Base-by-base conservation (phyloP, 1,140 invertebrate species). In the Heliothis virescens region DNA sequence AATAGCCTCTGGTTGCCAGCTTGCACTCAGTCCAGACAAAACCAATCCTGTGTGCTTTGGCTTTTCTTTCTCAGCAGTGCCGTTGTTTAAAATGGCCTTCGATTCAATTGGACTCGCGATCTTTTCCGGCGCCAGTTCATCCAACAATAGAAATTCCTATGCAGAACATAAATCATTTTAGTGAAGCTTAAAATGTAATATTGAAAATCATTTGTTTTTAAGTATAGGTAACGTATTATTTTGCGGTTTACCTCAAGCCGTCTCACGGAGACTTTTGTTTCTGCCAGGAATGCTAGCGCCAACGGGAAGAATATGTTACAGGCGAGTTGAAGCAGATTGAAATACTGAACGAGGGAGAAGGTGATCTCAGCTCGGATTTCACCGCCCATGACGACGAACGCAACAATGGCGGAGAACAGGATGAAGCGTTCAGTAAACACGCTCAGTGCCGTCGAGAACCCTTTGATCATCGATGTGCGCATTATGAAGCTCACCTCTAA, bases 221-320 rank as follows among this genome's bases (percentile, higher is more conserved):
- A n/a, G n/a, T n/a, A n/a, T n/a, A n/a, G n/a, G n/a, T n/a, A n/a
- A 47, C 11, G n/a, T 65, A 16, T 29, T 1, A 16, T 47, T 65
- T n/a, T 67, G 41, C 48, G 15, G 41, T 60, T 82, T 91, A 96
- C 96, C 92, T 97, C 94, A 10, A 97, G 87, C 59, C 97, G 91
- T 79, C 94, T 95, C 11, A 98, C 93, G 0, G 97, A 97, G 3
- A 97, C 96, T 83, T 95, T 92, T 3, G 96, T 94, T 89, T 97
- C 96, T 15, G 96, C 95, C 5, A 95, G 89, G 47, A 90, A 92
- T 16, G 95, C 89, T 11, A 97, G 88, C 2, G 96, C 97, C 85
- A 96, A 87, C 2, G 97, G 97, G 89, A 96, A 97, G 80, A 96
- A 95, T 80, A 97, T 96, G 15, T 97, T 97, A 94, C 97, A 96